These are phyloP conservation scores for Strigops habroptila DNA, from an alignment of 2,113 vertebrate species.

Conservation along the genomic window DNA sequence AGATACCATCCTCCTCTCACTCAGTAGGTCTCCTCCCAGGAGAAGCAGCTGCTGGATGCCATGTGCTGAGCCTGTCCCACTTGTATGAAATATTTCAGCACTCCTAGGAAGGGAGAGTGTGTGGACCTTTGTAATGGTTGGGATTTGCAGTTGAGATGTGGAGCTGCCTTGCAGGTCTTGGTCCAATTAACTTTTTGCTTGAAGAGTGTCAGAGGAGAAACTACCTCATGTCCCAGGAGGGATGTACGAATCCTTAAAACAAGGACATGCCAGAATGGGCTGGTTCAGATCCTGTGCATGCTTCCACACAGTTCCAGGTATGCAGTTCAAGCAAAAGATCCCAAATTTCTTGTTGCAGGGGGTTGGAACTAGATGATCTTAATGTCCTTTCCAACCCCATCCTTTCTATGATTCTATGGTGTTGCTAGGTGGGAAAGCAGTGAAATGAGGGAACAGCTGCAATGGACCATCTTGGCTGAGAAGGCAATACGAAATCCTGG, in stretches of 20 bases:
- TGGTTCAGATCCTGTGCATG: accelerated
- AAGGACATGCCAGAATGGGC: not conserved
- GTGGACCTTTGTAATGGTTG: not conserved
- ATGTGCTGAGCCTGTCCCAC: accelerated
- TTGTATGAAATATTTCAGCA: not conserved
- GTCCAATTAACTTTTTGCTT: not conserved
- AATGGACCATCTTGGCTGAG: not conserved
- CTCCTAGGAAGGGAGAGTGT: not conserved
- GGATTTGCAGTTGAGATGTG: not conserved
- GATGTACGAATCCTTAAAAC: not conserved
- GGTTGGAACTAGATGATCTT: not conserved
- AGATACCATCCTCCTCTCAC: not conserved
- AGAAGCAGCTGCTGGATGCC: not conserved
- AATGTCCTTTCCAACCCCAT: not conserved
- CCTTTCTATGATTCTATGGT: not conserved
- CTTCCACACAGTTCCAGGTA: not conserved
- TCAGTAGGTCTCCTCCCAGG: not conserved
- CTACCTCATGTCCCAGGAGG: not conserved
- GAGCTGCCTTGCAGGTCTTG: not conserved
- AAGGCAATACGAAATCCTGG: not conserved
- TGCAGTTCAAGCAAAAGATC: not conserved
- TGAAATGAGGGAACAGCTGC: not conserved
- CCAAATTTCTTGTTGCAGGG: not conserved
- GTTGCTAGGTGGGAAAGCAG: not conserved
- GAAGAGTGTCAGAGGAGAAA: not conserved